Conservation (phyloP, 2,113 vertebrate genomes). For the Poicephalus gulielmi region DNA sequence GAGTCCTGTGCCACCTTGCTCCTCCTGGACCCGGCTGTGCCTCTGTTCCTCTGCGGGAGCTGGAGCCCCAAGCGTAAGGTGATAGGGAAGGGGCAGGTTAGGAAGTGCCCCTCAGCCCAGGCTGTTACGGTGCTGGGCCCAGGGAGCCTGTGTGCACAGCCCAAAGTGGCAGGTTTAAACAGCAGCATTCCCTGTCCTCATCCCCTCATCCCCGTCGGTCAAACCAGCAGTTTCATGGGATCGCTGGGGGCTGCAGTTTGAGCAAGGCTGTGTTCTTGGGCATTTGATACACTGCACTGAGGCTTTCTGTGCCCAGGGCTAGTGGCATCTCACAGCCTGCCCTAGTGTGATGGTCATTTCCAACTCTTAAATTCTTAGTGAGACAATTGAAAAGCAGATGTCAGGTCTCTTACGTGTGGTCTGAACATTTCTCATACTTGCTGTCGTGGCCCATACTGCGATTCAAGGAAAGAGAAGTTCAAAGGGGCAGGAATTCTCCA, state of each 20-base stretch:
- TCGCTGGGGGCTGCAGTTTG: not conserved
- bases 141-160: not conserved
- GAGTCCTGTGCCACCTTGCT: not conserved
- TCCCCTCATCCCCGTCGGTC: fast-evolving
- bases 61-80: not conserved
- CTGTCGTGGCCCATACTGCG: not conserved
- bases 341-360: not conserved
- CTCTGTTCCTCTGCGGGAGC: not conserved
- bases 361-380: too few species aligned
- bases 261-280: fast-evolving
- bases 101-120: not conserved
- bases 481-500: not conserved
- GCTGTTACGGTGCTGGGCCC: not conserved
- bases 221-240: fast-evolving
- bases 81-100: not conserved
- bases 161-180: not conserved
- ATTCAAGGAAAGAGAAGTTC: too few species aligned
- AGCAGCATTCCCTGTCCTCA: fast-evolving
- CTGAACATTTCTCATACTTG: not conserved
- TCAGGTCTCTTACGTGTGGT: not conserved
- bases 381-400: not conserved
- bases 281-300: fast-evolving
- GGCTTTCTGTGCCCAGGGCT: not conserved
- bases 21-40: not conserved
- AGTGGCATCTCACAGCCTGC: not conserved